Evolutionary conservation across 1,140 invertebrate genomes (phyloP), one percentile per base, ranked within the genome.

Genomic region (Drosophila ercepeae): DNA sequence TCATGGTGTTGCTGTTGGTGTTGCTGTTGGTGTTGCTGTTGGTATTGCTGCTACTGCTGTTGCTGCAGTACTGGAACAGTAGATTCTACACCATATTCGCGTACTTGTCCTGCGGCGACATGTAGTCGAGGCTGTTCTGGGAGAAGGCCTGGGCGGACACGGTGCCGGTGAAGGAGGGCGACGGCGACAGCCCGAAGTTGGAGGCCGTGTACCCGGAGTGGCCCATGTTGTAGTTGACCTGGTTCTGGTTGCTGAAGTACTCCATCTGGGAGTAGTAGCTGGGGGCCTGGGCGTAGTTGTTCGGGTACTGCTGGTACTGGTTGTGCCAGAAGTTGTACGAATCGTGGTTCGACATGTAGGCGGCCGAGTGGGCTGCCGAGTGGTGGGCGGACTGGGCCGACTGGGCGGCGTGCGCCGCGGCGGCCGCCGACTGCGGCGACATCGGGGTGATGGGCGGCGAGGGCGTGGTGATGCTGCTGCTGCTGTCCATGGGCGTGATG

Each of bases 401-500:
- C n/a, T 89, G 77, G 34, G 88, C 88, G 19, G 89, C 88, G 51
- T 89, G 83, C 5, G 88, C 88, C 2, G 89, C 90, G 6, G 90
- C 90, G 16, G 89, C 89, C 5, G 90, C 90, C 76, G 92, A 93
- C 34, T 93, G 93, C 13, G 93, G 93, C 27, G 90, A 91, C 90
- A 91, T 91, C 19, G 84, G 92, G 19, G 93, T 94, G 9, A 94
- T 94, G 11, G 94, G 94, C 18, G 94, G 94, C 13, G 94, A 94
- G 0, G 94, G 94, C 0, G 94, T 94, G 1, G 94, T 94, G 1
- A 94, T 94, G 50, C 93, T 94, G 4, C 93, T 94, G 68, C 94
- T 94, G 25, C 94, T 94, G 9, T 94, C 94, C 63, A 94, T 81
- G 0, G 94, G 93, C 32, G 94, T 94, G 25, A 94, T 83, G 60